Evolutionary conservation across 2,113 vertebrate species (phyloP), one percentile per base, ranked within the genome.

Genomic region (Pavo muticus): DNA sequence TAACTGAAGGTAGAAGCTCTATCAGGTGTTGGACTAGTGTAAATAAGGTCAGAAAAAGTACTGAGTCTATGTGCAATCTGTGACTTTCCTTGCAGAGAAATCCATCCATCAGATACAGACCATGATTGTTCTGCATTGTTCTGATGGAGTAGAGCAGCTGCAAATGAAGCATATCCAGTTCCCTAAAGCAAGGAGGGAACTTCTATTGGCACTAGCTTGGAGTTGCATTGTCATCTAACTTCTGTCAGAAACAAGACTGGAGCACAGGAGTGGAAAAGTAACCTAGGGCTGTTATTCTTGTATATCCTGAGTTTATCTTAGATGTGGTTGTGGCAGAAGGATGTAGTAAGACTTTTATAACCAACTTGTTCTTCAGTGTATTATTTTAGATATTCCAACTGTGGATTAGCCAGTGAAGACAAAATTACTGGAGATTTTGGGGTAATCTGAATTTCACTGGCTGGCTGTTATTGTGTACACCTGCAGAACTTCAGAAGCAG

Each of bases 121-220:
- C 14, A 35, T 80, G 40, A 83, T 89, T 93, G 35, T 91, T 92
- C 84, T 91, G 74, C 40, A 56, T 35, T 82, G 67, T 64, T 90
- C 82, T 83, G 75, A 92, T 60, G 50, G 56, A 87, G 56, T 52
- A 88, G 15, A 91, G 39, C 82, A 91, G 75, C 94, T 95, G 95
- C 19, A 18, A 84, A 91, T 57, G 42, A 45, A 88, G 13, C 1
- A 1, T 85, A 85, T 87, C 71, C 5, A 13, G 63, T 83, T 91
- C 56, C 59, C 71, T 61, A 56, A 68, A 74, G 47, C 18, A 77
- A 37, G 25, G 25, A 64, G 19, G 68, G 17, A 90, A 81, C 79
- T 86, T 88, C 17, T 29, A 91, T 27, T 45, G 35, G 5, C 40
- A 20, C 20, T 64, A n/a, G 17, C 20, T 91, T 88, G 86, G 84